Base-by-base conservation (phyloP, 2,113 vertebrate species). In the Mustela nigripes region DNA sequence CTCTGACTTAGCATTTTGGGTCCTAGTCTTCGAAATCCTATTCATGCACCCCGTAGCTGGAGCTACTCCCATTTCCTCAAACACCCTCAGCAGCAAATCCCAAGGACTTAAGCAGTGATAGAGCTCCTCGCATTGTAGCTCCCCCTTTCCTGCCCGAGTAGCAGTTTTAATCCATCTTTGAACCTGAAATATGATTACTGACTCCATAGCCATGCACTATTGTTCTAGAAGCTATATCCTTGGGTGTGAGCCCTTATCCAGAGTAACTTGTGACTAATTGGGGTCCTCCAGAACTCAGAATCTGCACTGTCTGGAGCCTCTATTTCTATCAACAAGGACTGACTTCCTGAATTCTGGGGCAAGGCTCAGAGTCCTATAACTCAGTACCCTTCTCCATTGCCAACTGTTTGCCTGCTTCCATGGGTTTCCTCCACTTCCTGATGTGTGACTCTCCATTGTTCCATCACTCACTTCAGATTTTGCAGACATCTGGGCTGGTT, bases 11-110 rank as follows among this genome's bases (percentile, higher is more conserved):
- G 88, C 42, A 71, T 62, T 18, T 36, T 36, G 33, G 22, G 39
- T 89, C 31, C 50, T 36, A 28, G 12, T 62, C 26, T 71, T 48
- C 60, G 24, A n/a, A 80, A 39, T 1, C 74, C 31, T 73, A 1
- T n/a, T 28, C 2, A 28, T 5, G 33, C 9, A n/a, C 65, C 53
- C 39, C 58, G 0, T 0, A 16, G 15, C 9, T 26, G 82, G 7
- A 39, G n/a, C 5, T n/a, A 19, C n/a, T 42, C 36, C 31, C n/a
- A 60, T 11, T 10, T 11, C 24, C 21, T n/a, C n/a, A 14, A 28
- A 1, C 28, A 24, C 24, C 16, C 0, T 0, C 19, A 21, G 7
- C 10, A 7, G 4, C 15, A 60, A 42, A 65, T 56, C 28, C 36
- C 24, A 24, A 24, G 39, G 48, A 86, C 22, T 62, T n/a, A 79